Conservation (phyloP, 2,113 vertebrate species). For the Dipodomys ordii region DNA sequence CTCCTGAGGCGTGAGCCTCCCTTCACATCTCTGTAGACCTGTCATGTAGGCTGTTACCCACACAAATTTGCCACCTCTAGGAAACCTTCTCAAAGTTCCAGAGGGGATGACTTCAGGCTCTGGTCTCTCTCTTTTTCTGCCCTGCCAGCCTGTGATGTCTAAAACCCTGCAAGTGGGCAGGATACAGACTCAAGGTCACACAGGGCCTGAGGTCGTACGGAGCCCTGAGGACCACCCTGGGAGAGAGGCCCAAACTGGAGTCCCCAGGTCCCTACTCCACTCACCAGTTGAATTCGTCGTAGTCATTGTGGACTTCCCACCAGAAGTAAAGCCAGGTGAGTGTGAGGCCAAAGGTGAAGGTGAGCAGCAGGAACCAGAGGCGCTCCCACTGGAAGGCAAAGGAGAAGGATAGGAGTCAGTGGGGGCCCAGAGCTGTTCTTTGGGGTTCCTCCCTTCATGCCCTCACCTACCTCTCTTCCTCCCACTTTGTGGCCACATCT, state of each 20-base stretch:
- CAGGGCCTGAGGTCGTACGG: background rate
- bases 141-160: background rate
- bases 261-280: conserved; percentile 61
- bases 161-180: background rate
- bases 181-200: background rate
- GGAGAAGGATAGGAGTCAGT: background rate
- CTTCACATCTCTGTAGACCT: background rate
- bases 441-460: background rate
- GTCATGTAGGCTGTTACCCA: background rate
- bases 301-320: conserved; percentile 97
- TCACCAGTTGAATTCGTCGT: conserved; percentile 99
- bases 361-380: conserved; percentile 95
- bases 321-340: conserved; percentile 98
- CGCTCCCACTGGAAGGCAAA: conserved; percentile 94
- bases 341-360: conserved; percentile 93
- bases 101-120: background rate
- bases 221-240: background rate
- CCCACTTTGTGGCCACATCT: too few species aligned
- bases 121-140: background rate
- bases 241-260: background rate
- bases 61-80: background rate
- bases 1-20: background rate
- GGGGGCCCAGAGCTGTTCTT: background rate
- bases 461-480: background rate
- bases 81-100: background rate